These are phyloP conservation scores for Crenuchus spilurus DNA, from an alignment of 2,797 vertebrate species.

Conservation along the genomic window DNA sequence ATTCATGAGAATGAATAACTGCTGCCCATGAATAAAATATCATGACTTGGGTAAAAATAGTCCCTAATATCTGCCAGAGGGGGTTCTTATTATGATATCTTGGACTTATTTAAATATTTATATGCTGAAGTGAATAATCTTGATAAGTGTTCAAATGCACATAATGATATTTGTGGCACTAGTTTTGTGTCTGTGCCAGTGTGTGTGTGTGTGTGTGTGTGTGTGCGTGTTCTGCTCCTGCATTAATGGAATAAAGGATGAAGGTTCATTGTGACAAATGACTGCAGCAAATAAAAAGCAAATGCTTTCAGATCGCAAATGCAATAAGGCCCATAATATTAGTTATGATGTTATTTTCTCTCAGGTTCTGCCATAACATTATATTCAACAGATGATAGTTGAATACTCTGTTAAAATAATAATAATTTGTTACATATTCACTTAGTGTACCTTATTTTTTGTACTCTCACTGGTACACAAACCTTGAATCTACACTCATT, in stretches of 20 bases:
- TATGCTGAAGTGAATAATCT: slow-evolving; percentile 54
- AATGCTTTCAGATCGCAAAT: neutral
- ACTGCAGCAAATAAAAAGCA: neutral
- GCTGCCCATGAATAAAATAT: slow-evolving; percentile 62
- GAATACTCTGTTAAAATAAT: no score
- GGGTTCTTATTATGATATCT: slow-evolving; percentile 56
- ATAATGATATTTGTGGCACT: slow-evolving; percentile 47
- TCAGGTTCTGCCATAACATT: slow-evolving; percentile 6
- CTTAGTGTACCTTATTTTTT: no score
- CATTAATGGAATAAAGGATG: slow-evolving; percentile 8
- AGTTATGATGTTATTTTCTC: neutral
- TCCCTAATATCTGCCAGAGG: slow-evolving; percentile 57
- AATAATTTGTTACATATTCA: no score
- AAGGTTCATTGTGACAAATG: neutral
- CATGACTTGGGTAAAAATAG: slow-evolving; percentile 59
- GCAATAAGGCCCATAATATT: neutral
- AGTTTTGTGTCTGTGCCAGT: slow-evolving; percentile 35
- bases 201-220: slow-evolving; percentile 36
- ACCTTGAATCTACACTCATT: no score
- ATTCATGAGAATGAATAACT: slow-evolving; percentile 56
- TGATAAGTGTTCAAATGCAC: slow-evolving; percentile 45
- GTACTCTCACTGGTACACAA: no score
- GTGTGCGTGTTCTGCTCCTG: slow-evolving; percentile 2
- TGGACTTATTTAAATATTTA: slow-evolving; percentile 60
- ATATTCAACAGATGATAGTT: no score